Evolutionary conservation across 1,140 invertebrate species (phyloP).

Genomic region (Choristoneura fumiferana): DNA sequence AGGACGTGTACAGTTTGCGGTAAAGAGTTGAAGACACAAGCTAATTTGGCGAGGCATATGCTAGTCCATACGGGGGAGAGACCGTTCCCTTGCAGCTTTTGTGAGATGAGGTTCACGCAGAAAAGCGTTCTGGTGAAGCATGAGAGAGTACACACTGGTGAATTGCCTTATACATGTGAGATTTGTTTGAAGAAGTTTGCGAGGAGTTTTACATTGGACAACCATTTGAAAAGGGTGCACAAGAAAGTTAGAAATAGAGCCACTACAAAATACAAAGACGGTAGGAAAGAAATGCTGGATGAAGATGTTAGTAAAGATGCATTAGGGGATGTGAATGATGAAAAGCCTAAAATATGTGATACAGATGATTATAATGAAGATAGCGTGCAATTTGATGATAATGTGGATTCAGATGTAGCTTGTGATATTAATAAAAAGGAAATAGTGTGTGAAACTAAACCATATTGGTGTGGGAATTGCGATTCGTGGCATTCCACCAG

Average conservation of each 20-base stretch:
- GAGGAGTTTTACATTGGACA: slow-evolving; percentile 2
- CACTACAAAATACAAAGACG: no score
- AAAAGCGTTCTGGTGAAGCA: background rate
- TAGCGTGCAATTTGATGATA: no score
- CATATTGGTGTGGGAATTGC: slow-evolving; percentile 2
- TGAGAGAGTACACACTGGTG: slow-evolving; percentile 9
- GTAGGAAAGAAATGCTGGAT: no score
- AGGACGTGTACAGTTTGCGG: background rate
- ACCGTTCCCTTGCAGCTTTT: slow-evolving; percentile 54
- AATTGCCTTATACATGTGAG: background rate
- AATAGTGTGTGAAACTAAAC: background rate
- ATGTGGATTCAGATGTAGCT: no score
- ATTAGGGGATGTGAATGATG: background rate
- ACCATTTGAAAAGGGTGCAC: slow-evolving; percentile 3
- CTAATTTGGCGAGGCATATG: slow-evolving; percentile 2
- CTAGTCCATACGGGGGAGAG: slow-evolving; percentile 49
- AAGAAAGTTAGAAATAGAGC: no score
- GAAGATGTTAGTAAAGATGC: no score
- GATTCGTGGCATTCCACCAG: background rate
- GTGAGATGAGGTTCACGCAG: slow-evolving; percentile 34
- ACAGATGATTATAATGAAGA: no score
- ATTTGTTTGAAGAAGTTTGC: slow-evolving; percentile 3
- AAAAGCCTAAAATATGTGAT: background rate
- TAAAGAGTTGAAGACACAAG: background rate
- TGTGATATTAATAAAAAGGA: background rate